Percentiles rank a stretch among this genome's conserved stretches.
These are phyloP conservation scores for Crambe crambe DNA, from an alignment of 37 sponge, comb jelly and placozoan species.

Conservation along the genomic window DNA sequence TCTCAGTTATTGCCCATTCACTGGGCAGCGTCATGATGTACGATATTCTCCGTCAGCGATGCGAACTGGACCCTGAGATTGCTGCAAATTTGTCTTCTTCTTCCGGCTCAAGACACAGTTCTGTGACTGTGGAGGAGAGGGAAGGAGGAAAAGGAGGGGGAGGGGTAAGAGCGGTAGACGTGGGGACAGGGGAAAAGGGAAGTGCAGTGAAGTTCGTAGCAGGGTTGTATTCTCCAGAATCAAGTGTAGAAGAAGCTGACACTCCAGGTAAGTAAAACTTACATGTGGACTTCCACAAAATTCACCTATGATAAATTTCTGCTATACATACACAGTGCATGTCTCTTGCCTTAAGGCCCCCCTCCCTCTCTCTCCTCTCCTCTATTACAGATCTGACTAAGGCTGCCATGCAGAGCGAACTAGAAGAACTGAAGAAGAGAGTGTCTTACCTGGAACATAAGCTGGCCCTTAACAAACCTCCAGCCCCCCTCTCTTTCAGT, in stretches of 20 bases:
- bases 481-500: not conserved
- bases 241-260: not conserved
- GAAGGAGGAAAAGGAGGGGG: constrained; percentile 6
- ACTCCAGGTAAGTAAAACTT: not conserved
- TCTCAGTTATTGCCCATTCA: constrained; percentile 86
- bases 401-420: not conserved
- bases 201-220: not conserved
- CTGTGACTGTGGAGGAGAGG: not conserved
- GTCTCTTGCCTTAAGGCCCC: no score
- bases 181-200: constrained; percentile 3
- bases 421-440: constrained; percentile 39
- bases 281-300: no score
- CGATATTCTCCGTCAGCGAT: constrained; percentile 69
- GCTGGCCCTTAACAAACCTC: constrained; percentile 17
- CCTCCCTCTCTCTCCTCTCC: no score
- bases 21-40: constrained; percentile 87
- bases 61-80: not conserved
- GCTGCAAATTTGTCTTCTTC: not conserved
- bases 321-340: no score
- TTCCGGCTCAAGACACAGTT: no score
- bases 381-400: not conserved
- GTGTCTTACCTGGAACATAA: constrained; percentile 61
- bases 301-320: no score
- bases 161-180: not conserved
- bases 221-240: not conserved